Evolutionary conservation across 2,888 invertebrate genomes (phyloP).

Genomic region (Melinopterus prodromus): DNA sequence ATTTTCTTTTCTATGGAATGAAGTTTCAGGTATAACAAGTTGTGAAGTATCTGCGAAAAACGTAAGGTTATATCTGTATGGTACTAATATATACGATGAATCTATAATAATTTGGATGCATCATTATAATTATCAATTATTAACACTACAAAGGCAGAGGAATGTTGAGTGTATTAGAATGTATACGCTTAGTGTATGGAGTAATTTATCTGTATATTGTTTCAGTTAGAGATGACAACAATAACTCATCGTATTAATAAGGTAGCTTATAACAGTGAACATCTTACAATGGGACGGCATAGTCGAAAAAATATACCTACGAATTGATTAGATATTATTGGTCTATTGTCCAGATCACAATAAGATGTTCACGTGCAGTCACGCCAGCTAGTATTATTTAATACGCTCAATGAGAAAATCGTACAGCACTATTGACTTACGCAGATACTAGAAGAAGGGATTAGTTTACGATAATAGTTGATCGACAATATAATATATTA

Average conservation of each 20-base stretch:
- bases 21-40: no score
- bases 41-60: no score
- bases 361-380: not conserved
- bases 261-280: not conserved
- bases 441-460: not conserved
- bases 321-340: constrained; percentile 4
- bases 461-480: not conserved
- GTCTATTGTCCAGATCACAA: not conserved
- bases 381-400: not conserved
- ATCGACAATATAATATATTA: not conserved
- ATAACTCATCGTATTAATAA: not conserved
- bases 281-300: not conserved
- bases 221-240: not conserved
- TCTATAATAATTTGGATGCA: no score
- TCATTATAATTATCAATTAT: no score
- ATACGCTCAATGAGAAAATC: not conserved
- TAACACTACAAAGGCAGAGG: no score
- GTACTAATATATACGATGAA: no score
- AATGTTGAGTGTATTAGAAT: not conserved
- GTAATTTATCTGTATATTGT: constrained; percentile 4
- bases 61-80: no score
- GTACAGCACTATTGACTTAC: not conserved
- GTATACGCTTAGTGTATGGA: not conserved
- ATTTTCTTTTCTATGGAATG: no score
- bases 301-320: not conserved